phyloP scores from a whole-genome alignment of 1,140 invertebrate genomes.

The Artemia franciscana region DNA sequence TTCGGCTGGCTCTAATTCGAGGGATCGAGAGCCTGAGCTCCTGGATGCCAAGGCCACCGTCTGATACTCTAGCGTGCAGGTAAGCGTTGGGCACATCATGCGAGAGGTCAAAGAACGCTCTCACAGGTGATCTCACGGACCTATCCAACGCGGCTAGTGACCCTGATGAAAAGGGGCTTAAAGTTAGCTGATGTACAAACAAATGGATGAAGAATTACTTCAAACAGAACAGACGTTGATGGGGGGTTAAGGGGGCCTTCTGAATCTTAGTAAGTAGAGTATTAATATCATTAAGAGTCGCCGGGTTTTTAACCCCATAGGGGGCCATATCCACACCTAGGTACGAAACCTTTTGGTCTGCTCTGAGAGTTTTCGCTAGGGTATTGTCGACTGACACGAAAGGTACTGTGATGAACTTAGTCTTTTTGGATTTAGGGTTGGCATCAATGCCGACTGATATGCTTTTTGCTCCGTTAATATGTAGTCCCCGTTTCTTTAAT shows the following conservation, averaged over 20 bases:
- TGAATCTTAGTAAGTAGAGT: neutral
- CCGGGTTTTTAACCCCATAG: neutral
- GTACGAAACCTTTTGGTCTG: neutral
- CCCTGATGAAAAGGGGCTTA: neutral
- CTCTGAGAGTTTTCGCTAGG: neutral
- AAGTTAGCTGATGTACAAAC: neutral
- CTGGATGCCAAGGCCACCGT: neutral
- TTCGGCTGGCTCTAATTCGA: neutral
- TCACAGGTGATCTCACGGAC: neutral
- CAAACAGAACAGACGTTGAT: neutral
- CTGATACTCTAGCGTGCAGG: neutral
- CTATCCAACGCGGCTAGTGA: neutral
- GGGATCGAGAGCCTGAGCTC: neutral
- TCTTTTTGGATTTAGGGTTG: conserved; percentile 2
- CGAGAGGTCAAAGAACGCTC: neutral
- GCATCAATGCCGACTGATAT: conserved; percentile 9
- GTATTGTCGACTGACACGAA: neutral
- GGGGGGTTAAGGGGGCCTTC: conserved; percentile 1
- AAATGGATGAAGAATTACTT: neutral
- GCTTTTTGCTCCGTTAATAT: conserved; percentile 12
- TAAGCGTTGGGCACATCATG: neutral
- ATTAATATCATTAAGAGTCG: neutral
- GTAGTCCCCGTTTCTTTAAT: conserved; percentile 9
- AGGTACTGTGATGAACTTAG: no score
- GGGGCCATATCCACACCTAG: neutral